Percentiles rank a stretch among this genome's conserved stretches.
phyloP scores from a whole-genome alignment of 2,888 invertebrate species.

The Steromphala cineraria region DNA sequence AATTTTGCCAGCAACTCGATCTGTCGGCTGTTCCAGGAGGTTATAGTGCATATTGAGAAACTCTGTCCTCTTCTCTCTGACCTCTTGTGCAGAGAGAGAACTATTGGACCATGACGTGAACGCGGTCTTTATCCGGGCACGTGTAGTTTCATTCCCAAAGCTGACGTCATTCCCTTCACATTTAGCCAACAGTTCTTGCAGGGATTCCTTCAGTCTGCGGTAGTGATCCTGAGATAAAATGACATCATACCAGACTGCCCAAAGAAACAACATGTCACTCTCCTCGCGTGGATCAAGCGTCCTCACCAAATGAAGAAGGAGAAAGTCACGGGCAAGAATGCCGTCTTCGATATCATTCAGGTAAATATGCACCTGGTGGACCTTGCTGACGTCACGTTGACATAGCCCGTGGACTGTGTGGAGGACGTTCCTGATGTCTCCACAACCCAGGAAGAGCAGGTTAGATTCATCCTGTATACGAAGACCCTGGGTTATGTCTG shows the following conservation, averaged over 20 bases:
- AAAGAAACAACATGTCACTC: neutral
- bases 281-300: neutral
- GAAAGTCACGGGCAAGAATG: neutral
- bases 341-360: slow-evolving; percentile 8
- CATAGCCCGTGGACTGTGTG: neutral
- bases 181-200: neutral
- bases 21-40: no score
- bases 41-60: no score
- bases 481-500: neutral
- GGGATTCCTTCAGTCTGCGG: neutral
- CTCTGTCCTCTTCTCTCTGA: no score
- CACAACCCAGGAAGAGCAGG: neutral
- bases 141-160: no score
- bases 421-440: slow-evolving; percentile 6
- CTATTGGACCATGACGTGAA: no score
- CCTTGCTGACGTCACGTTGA: neutral
- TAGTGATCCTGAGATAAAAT: neutral
- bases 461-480: neutral
- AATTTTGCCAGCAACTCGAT: no score
- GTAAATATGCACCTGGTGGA: neutral
- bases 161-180: no score
- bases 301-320: neutral
- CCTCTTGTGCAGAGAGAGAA: no score
- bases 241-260: slow-evolving; percentile 6
- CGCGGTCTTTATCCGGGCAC: no score